These are phyloP conservation scores for Lamellibrachia satsuma DNA, from an alignment of 2,888 invertebrate genomes.

Conservation along the genomic window DNA sequence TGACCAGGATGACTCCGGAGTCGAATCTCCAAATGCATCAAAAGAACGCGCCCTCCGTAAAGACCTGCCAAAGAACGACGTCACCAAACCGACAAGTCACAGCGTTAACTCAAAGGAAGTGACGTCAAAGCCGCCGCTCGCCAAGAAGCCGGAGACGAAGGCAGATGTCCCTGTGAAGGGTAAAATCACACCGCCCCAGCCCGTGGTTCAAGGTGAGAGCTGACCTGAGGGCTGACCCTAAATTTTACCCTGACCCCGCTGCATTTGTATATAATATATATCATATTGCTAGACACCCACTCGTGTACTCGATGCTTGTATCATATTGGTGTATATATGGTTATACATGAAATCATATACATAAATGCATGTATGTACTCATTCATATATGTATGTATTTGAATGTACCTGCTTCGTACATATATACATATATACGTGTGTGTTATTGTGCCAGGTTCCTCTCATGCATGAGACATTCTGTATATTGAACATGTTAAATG, in stretches of 20 bases:
- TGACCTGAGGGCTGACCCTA: background rate
- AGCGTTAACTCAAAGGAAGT: background rate
- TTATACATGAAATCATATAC: conserved; percentile 17
- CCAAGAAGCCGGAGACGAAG: conserved; percentile 17
- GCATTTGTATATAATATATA: conserved; percentile 13
- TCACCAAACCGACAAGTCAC: background rate
- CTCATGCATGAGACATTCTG: background rate
- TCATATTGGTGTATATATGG: background rate
- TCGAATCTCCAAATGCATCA: conserved; percentile 18
- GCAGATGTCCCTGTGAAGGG: background rate
- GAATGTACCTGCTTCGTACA: background rate
- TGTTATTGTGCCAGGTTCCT: background rate
- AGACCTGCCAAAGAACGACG: background rate
- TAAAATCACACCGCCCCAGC: background rate
- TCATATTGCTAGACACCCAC: background rate
- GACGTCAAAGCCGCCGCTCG: background rate
- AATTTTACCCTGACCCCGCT: background rate
- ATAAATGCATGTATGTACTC: background rate
- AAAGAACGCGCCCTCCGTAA: background rate
- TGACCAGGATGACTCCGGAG: conserved; percentile 25
- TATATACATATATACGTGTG: background rate
- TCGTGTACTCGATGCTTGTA: background rate
- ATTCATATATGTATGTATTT: background rate
- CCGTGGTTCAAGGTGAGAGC: background rate
- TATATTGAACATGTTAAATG: background rate